phyloP scores from a whole-genome alignment of 1,140 invertebrate genomes.

The Ips nitidus region DNA sequence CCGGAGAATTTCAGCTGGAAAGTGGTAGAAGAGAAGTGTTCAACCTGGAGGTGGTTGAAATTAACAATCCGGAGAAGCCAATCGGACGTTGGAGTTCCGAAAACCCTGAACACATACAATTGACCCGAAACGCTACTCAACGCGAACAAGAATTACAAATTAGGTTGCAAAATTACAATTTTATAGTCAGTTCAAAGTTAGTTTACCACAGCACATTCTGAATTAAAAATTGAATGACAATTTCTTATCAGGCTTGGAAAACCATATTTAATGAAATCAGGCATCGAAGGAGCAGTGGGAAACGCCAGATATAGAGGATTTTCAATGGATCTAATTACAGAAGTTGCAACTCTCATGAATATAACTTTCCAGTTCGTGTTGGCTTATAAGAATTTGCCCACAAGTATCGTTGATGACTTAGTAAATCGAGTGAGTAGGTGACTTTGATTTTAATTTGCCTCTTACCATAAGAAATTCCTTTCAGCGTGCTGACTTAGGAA shows the following conservation, averaged over 20 bases:
- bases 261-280: conserved; percentile 71
- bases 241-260: conserved; percentile 59
- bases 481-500: conserved; percentile 87
- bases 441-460: background rate
- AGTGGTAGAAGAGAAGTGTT: conserved; percentile 20
- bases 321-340: conserved; percentile 77
- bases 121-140: conserved; percentile 33
- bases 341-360: conserved; percentile 69
- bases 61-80: conserved; percentile 24
- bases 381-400: conserved; percentile 69
- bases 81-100: conserved; percentile 37
- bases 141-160: conserved; percentile 35
- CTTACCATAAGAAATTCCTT: background rate
- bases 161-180: conserved; percentile 37
- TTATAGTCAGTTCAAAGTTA: conserved; percentile 51
- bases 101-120: conserved; percentile 19
- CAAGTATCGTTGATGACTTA: conserved; percentile 79
- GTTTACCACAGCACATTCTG: no score
- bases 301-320: conserved; percentile 75
- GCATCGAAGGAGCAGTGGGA: conserved; percentile 54
- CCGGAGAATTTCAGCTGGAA: conserved; percentile 65
- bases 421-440: conserved; percentile 68
- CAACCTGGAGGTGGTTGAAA: conserved; percentile 20
- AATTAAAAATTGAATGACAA: no score
- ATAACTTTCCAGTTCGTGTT: conserved; percentile 78